A percentile compares a stretch with the other conserved stretches of the same genome.
Conservation (phyloP, 2,888 invertebrate genomes). For the Nemapogon koenigi region DNA sequence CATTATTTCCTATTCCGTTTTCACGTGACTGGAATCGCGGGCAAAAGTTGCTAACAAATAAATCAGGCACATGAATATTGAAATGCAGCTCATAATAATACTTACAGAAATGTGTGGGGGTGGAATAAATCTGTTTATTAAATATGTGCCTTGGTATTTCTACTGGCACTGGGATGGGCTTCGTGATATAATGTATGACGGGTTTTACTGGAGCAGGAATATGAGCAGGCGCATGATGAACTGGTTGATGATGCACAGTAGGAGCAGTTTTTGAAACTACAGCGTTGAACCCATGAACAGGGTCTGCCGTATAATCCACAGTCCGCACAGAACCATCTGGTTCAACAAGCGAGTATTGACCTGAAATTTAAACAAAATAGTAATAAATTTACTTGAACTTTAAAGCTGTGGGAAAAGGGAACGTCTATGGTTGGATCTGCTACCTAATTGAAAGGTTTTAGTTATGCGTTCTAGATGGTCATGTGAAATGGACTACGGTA, state of each 20-base stretch:
- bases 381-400: too few relatives aligned
- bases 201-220: slow-evolving; percentile 17
- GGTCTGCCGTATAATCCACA: slow-evolving; percentile 65
- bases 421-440: too few relatives aligned
- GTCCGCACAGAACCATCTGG: slow-evolving; percentile 60
- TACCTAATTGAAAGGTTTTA: too few relatives aligned
- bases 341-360: slow-evolving; percentile 59
- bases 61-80: too few relatives aligned
- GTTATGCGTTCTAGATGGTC: too few relatives aligned
- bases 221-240: slow-evolving; percentile 22
- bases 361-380: slow-evolving; percentile 26
- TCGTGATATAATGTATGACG: slow-evolving; percentile 28
- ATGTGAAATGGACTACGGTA: too few relatives aligned
- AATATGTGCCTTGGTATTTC: slow-evolving; percentile 24
- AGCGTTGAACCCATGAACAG: slow-evolving; percentile 65
- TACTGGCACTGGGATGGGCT: slow-evolving; percentile 43
- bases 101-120: slow-evolving; percentile 30
- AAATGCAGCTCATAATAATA: slow-evolving; percentile 9
- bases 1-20: too few relatives aligned
- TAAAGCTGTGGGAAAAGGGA: too few relatives aligned
- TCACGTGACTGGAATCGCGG: too few relatives aligned
- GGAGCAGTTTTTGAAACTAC: slow-evolving; percentile 61
- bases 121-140: slow-evolving; percentile 25
- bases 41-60: too few relatives aligned
- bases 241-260: slow-evolving; percentile 42